Percentiles rank a stretch among this genome's conserved stretches.
Conservation (phyloP, 2,797 vertebrate genomes). For the Ambastaia sidthimunki region DNA sequence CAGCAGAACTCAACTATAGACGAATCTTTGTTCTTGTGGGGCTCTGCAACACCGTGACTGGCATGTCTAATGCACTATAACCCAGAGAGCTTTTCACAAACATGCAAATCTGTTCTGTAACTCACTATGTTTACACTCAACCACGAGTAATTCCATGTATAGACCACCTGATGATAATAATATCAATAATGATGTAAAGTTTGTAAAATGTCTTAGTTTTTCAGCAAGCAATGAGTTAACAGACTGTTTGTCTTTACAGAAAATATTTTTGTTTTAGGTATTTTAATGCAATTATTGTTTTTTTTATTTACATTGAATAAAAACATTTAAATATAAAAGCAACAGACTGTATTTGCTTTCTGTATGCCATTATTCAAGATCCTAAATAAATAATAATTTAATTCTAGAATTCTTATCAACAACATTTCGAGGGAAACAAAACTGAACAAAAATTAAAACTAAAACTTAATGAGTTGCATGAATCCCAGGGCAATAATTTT, state of each 20-base stretch:
- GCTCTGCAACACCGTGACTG: conserved; percentile 74
- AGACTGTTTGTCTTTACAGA: conserved; percentile 22
- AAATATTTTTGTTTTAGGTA: neutral
- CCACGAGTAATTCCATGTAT: neutral
- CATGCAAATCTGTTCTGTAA: conserved; percentile 47
- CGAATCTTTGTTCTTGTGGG: conserved; percentile 70
- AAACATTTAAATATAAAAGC: neutral
- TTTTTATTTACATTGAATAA: no score
- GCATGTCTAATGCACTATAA: conserved; percentile 77
- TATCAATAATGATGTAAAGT: neutral
- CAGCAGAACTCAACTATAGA: conserved; percentile 63
- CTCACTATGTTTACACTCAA: conserved; percentile 43
- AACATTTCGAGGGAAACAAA: neutral
- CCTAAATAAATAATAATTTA: no score
- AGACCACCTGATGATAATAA: neutral
- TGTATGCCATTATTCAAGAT: neutral
- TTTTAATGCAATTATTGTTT: neutral
- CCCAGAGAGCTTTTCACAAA: conserved; percentile 45
- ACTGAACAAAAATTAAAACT: no score
- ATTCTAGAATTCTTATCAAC: neutral
- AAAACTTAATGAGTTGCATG: no score
- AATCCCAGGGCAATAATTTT: no score
- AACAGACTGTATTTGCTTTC: neutral
- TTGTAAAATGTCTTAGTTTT: neutral
- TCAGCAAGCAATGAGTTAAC: conserved; percentile 18